Percentiles rank a stretch among this genome's conserved stretches.
These are phyloP conservation scores for Ramphastos sulfuratus DNA, from an alignment of 2,113 vertebrate genomes.

Conservation along the genomic window DNA sequence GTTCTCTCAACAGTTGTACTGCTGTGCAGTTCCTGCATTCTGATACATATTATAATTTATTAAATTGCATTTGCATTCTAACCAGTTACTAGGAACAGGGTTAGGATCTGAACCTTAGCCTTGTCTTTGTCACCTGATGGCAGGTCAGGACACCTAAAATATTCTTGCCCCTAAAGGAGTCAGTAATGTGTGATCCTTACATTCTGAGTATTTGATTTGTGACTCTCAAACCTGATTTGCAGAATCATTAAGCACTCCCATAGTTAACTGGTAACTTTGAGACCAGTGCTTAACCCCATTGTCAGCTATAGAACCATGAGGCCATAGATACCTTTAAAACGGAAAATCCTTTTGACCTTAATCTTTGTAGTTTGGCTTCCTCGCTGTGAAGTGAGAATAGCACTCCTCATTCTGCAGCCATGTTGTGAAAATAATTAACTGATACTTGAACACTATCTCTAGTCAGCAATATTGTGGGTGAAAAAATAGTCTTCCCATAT, in stretches of 20 bases:
- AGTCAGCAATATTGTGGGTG: not conserved
- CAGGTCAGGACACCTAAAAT: not conserved
- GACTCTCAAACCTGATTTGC: not conserved
- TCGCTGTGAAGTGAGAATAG: not conserved
- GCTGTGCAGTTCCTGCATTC: not conserved
- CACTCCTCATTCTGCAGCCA: not conserved
- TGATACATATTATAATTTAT: not conserved
- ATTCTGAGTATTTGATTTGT: not conserved
- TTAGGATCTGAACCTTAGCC: not conserved
- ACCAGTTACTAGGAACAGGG: fast-evolving
- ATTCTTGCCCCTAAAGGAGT: not conserved
- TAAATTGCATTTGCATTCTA: not conserved
- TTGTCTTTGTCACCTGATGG: not conserved
- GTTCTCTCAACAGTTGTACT: not conserved
- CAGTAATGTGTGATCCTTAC: not conserved
- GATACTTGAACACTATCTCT: not conserved
- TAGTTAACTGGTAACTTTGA: not conserved
- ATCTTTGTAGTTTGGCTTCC: not conserved
- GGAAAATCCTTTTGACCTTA: not conserved
- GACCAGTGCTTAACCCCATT: not conserved
- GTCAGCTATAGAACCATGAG: not conserved
- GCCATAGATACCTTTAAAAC: not conserved
- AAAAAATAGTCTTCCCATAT: not conserved
- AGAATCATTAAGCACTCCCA: not conserved
- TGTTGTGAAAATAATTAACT: not conserved